Conservation (phyloP, 1,140 invertebrate species). For the Hyposmocoma kahamanoa region DNA sequence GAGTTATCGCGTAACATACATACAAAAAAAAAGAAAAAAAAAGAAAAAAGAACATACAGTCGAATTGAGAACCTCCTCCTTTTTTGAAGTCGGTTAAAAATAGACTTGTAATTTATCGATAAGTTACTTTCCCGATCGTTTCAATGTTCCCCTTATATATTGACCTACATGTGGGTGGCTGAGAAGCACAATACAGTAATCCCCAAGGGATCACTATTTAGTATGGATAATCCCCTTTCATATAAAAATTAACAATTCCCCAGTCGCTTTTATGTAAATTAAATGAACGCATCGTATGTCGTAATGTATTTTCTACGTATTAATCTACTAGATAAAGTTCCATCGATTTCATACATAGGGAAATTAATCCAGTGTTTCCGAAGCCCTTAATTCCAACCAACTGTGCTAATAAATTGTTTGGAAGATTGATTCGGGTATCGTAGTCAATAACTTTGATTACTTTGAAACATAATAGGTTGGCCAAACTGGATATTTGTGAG, state of each 20-base stretch:
- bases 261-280: slow-evolving; percentile 62
- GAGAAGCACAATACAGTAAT: slow-evolving; percentile 48
- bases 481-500: no score
- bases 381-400: slow-evolving; percentile 31
- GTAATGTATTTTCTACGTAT: no score
- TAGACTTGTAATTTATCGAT: no score
- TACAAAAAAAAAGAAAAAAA: no score
- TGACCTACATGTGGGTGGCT: slow-evolving; percentile 30
- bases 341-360: slow-evolving; percentile 25
- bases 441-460: not conserved
- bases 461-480: no score
- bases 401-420: slow-evolving; percentile 16
- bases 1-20: no score
- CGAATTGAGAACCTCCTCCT: no score
- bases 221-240: slow-evolving; percentile 60
- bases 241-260: slow-evolving; percentile 57
- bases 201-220: slow-evolving; percentile 58
- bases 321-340: no score
- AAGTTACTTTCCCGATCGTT: no score
- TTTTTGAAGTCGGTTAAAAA: no score
- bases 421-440: not conserved
- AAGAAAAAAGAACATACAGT: no score
- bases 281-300: slow-evolving; percentile 44
- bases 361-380: slow-evolving; percentile 14
- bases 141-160: slow-evolving; percentile 10